These are phyloP conservation scores for Ptilodon capucinus DNA, from an alignment of 2,888 invertebrate genomes.

Conservation along the genomic window DNA sequence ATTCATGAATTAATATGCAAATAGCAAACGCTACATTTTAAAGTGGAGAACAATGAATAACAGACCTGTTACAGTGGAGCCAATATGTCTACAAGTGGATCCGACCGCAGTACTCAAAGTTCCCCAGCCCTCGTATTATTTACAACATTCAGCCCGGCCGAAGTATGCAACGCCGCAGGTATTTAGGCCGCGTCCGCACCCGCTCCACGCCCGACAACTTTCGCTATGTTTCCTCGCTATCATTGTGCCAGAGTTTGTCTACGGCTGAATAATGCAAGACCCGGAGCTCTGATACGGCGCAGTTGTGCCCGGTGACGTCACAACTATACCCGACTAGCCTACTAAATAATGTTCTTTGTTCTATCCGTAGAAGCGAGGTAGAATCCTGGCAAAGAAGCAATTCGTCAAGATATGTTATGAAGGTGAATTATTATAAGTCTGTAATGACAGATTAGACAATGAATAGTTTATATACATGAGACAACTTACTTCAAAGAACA, in stretches of 20 bases:
- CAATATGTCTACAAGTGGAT: too few relatives aligned
- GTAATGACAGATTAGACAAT: not conserved
- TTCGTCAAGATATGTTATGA: slow-evolving; percentile 12
- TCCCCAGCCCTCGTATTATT: not conserved
- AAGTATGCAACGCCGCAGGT: not conserved
- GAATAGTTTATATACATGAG: not conserved
- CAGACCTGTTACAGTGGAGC: too few relatives aligned
- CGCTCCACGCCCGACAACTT: not conserved
- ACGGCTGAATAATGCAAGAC: slow-evolving; percentile 27
- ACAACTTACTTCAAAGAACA: not conserved
- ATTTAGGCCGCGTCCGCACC: slow-evolving; percentile 5
- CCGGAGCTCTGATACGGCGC: slow-evolving; percentile 10
- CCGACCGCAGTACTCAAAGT: not conserved
- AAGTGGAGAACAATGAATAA: too few relatives aligned
- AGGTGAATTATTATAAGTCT: not conserved
- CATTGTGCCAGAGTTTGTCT: slow-evolving; percentile 14
- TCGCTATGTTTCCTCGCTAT: slow-evolving; percentile 9
- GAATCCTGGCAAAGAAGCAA: slow-evolving; percentile 6
- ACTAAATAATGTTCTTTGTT: slow-evolving; percentile 22
- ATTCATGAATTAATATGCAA: too few relatives aligned
- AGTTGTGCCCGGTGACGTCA: slow-evolving; percentile 15
- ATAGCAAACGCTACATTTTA: too few relatives aligned
- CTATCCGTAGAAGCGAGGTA: slow-evolving; percentile 1
- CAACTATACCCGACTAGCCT: not conserved
- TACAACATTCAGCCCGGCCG: not conserved